These are phyloP conservation scores for Polyommatus icarus DNA, from an alignment of 2,888 invertebrate species.

Conservation along the genomic window DNA sequence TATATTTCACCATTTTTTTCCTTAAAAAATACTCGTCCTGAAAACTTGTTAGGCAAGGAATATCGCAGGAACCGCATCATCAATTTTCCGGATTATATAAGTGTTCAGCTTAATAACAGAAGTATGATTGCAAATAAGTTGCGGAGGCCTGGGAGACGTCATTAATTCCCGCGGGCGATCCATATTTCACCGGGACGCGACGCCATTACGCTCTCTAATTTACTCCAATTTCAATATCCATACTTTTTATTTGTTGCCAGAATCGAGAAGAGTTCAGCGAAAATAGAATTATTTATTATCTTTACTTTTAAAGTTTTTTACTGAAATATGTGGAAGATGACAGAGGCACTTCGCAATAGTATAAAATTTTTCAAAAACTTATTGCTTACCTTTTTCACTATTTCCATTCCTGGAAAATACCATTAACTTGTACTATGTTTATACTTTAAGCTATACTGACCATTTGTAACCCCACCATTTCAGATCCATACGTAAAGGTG, in stretches of 20 bases:
- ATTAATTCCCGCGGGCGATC: slow-evolving; percentile 15
- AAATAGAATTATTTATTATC: background rate
- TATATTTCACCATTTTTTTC: background rate
- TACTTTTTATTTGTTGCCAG: background rate
- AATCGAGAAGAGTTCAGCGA: background rate
- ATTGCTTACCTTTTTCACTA: too few species aligned
- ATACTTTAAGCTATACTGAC: background rate
- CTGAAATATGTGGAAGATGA: background rate
- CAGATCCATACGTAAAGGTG: slow-evolving; percentile 99
- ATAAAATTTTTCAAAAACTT: background rate
- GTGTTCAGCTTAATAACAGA: background rate
- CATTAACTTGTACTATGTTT: too few species aligned
- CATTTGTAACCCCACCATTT: slow-evolving; percentile 45
- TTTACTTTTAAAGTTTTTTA: background rate
- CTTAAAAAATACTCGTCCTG: background rate
- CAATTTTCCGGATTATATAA: background rate
- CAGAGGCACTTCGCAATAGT: background rate
- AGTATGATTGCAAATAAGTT: slow-evolving; percentile 16
- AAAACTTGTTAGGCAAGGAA: background rate
- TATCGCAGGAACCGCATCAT: background rate
- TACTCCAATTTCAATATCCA: background rate
- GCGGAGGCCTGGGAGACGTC: background rate
- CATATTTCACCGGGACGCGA: slow-evolving; percentile 25
- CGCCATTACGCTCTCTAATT: slow-evolving; percentile 20
- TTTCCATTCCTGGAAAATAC: too few species aligned